Evolutionary conservation across 2,113 vertebrate species (phyloP).

Genomic region (Hyaena hyaena): DNA sequence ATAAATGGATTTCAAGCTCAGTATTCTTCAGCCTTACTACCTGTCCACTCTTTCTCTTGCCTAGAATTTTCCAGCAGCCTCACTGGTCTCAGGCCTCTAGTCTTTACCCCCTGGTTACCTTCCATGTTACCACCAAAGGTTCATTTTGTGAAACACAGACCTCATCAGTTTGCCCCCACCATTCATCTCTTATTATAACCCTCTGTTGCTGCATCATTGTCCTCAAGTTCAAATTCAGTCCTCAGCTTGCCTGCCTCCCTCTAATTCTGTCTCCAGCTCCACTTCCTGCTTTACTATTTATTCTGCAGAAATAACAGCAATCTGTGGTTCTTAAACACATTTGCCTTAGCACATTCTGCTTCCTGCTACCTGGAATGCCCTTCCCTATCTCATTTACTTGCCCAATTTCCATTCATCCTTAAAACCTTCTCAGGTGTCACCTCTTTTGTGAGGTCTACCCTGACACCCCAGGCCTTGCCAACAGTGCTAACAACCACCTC

Average conservation of each 20-base stretch:
- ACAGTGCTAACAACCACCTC: not conserved
- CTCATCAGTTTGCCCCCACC: not conserved
- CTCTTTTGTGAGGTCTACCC: not conserved
- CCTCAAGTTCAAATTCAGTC: not conserved
- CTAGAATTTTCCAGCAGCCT: not conserved
- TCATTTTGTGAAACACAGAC: not conserved
- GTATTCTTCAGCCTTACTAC: not conserved
- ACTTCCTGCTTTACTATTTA: not conserved
- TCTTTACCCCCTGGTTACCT: not conserved
- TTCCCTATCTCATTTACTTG: not conserved
- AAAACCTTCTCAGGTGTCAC: not conserved
- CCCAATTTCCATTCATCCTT: not conserved
- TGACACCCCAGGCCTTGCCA: too few species aligned
- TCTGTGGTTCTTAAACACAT: not conserved
- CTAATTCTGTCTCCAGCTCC: not conserved
- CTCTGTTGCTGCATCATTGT: not conserved
- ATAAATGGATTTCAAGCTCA: not conserved
- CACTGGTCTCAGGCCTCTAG: not conserved
- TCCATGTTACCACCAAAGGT: not conserved
- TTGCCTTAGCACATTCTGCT: not conserved
- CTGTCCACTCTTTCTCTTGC: not conserved
- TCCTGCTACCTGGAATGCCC: not conserved
- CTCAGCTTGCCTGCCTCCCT: not conserved
- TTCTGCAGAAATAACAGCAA: not conserved
- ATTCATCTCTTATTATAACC: fast-evolving